A percentile compares a stretch with the other conserved stretches of the same genome.
phyloP scores from a whole-genome alignment of 1,140 invertebrate species.

The Heliothis virescens region DNA sequence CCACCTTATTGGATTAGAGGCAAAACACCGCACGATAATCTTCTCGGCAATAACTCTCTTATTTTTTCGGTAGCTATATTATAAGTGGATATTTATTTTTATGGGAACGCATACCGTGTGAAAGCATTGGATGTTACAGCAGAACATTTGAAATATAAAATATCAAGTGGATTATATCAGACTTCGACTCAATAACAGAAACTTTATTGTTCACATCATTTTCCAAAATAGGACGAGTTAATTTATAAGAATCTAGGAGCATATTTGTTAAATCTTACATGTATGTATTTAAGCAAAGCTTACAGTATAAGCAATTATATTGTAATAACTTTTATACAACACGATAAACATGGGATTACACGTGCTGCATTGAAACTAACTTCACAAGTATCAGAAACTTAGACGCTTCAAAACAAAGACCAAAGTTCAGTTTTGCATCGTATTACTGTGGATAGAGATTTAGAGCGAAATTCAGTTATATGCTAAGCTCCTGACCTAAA shows the following conservation, averaged over 20 bases:
- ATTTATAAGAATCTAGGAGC: too few species aligned
- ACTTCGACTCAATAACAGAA: too few species aligned
- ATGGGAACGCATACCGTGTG: conserved; percentile 14
- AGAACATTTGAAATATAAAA: neutral
- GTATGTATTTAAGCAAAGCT: neutral
- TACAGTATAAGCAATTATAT: neutral
- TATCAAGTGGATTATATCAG: too few species aligned
- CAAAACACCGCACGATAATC: conserved; percentile 40
- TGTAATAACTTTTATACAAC: neutral
- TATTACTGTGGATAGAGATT: neutral
- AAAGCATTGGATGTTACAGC: conserved; percentile 4
- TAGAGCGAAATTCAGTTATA: conserved; percentile 23
- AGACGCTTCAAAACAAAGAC: conserved; percentile 24
- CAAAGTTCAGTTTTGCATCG: conserved; percentile 7
- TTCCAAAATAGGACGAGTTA: too few species aligned
- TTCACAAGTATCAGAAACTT: conserved; percentile 24
- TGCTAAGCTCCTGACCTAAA: conserved; percentile 1
- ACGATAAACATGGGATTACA: neutral
- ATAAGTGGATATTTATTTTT: conserved; percentile 26
- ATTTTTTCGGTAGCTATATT: conserved; percentile 34
- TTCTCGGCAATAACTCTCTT: conserved; percentile 42
- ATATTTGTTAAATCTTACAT: too few species aligned
- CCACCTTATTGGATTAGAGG: conserved; percentile 33
- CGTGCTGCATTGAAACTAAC: conserved; percentile 4
- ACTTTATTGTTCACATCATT: too few species aligned